Base-by-base conservation (phyloP, 2,888 invertebrate species). In the Trachelus tabidus region DNA sequence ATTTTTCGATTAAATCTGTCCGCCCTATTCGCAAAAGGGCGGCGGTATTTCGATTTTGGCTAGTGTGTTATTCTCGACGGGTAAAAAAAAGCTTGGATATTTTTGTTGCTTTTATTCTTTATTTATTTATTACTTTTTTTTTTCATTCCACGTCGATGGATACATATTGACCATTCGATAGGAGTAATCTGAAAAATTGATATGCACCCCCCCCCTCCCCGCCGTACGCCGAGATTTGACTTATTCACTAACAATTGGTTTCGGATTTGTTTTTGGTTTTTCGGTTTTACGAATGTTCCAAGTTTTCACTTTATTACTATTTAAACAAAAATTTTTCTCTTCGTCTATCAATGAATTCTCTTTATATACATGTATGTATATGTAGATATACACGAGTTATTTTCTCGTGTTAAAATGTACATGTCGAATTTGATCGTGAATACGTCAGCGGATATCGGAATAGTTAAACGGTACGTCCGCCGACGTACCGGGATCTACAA, bases 1-100 rank as follows among this genome's bases (percentile, higher is more conserved):
- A 87, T 84, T 87, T 87, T 85, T 86, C 85, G 83, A 87, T 86
- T 81, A 85, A 84, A 80, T 80, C 78, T 75, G 75, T 74, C 76
- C 34, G 73, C n/a, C 30, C 73, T 15, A 23, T 9, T 34, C 71
- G 23, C 33, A 56, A 11, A 40, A 76, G 31, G 9, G 56, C 56
- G 56, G 6, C 23, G 9, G 23, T 9, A 56, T 56, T 56, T 56
- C 56, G 56, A 56, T 56, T 56, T 56, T 56, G 56, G 23, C 23
- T 23, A 56, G 23, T 40, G 15, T 56, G 56, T 56, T 56, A 56
- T 56, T 56, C 56, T 56, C 1, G 56, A 56, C 2, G 56, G 23
- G 2, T 56, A 56, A 23, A 56, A 56, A 35, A 56, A 6, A 56
- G 23, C 23, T 23, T 56, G 23, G 9, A 56, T 56, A 9, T 9